Percentiles rank a stretch among this genome's conserved stretches.
Conservation (phyloP, 2,797 vertebrate genomes). For the Megalops cyprinoides region DNA sequence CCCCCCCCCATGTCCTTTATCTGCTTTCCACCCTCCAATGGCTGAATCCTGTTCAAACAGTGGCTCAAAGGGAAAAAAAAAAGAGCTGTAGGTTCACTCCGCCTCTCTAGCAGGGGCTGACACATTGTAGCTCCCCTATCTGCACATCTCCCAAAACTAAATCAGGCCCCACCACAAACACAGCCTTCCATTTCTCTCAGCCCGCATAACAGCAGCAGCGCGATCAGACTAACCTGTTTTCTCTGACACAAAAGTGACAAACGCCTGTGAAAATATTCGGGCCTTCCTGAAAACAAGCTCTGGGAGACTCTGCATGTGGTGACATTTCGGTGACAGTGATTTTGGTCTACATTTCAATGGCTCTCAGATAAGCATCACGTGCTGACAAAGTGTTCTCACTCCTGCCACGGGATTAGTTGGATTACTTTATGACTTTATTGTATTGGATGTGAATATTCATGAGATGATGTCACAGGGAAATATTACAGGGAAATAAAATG, state of each 20-base stretch:
- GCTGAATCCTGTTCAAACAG: slow-evolving; percentile 39
- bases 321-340: too few species aligned
- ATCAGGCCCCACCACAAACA: slow-evolving; percentile 11
- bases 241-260: slow-evolving; percentile 63
- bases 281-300: neutral
- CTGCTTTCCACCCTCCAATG: neutral
- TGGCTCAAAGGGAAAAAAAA: slow-evolving; percentile 8
- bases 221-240: slow-evolving; percentile 56
- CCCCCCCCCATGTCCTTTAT: neutral
- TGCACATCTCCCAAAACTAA: slow-evolving; percentile 3
- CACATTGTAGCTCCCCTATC: neutral
- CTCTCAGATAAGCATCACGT: slow-evolving; percentile 8
- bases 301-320: too few species aligned
- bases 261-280: slow-evolving; percentile 49
- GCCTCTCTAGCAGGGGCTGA: slow-evolving; percentile 10
- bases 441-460: neutral
- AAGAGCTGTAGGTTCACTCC: neutral
- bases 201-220: slow-evolving; percentile 29
- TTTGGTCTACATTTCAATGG: slow-evolving; percentile 26
- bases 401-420: neutral
- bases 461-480: neutral
- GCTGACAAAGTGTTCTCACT: neutral
- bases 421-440: neutral
- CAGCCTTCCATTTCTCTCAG: slow-evolving; percentile 3
- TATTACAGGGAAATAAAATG: neutral